phyloP scores from a whole-genome alignment of 1,140 invertebrate genomes.

The Trypoxylus dichotomus region DNA sequence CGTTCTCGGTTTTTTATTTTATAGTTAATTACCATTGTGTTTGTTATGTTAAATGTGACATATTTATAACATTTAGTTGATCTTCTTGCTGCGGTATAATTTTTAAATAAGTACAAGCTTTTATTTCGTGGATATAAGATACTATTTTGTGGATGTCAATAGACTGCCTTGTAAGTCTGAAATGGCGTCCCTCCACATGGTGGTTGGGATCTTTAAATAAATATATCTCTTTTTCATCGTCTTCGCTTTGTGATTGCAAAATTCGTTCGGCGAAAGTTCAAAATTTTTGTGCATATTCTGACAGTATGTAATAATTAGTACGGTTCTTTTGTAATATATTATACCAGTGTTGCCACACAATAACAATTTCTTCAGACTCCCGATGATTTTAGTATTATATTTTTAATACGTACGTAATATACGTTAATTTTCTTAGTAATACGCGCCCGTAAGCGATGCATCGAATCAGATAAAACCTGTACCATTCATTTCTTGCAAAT shows the following conservation, averaged over 20 bases:
- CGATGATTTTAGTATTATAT: not conserved
- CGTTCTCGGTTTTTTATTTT: conserved; percentile 25
- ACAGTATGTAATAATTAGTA: conserved; percentile 5
- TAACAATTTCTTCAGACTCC: not conserved
- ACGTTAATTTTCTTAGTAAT: not conserved
- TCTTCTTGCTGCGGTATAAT: not conserved
- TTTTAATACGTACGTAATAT: not conserved
- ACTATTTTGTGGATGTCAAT: conserved; percentile 43
- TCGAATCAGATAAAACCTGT: not conserved
- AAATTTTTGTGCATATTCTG: not conserved
- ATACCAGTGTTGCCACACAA: conserved; percentile 16
- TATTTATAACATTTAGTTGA: not conserved
- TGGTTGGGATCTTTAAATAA: conserved; percentile 35
- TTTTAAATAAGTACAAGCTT: not conserved
- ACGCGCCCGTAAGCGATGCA: not conserved
- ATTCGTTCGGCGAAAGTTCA: not conserved
- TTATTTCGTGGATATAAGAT: conserved; percentile 10
- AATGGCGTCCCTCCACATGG: conserved; percentile 55
- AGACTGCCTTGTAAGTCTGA: conserved; percentile 41
- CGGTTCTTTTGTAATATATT: not conserved
- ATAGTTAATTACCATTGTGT: conserved; percentile 18
- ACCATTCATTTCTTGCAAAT: not conserved
- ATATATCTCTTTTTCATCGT: conserved; percentile 19
- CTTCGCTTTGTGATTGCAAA: not conserved
- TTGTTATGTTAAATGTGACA: conserved; percentile 28